Base-by-base conservation (phyloP, 2,888 invertebrate genomes). In the Dicranocentrus wangi region DNA sequence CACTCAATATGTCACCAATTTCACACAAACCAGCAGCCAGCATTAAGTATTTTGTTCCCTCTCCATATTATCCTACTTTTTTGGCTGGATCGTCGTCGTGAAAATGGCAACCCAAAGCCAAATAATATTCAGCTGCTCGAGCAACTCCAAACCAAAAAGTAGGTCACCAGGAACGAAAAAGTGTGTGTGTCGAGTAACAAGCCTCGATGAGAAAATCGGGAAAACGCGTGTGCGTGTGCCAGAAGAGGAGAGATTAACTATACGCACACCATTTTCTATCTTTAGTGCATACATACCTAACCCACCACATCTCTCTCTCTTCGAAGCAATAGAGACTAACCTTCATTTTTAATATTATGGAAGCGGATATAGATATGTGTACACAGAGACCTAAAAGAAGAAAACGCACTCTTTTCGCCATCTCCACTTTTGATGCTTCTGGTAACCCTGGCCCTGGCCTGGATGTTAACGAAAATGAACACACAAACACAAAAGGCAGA, bases 371-470 rank as follows among this genome's bases (percentile, higher is more conserved):
- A 55, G 1, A n/a, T n/a, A 55, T 25, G n/a, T 10, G 47, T n/a
- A 5, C 47, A 47, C 47, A 39, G 47, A 47, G 47, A 5, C 2
- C 47, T 39, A 13, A 5, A 39, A 13, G 42, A 21, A 39, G 42
- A 42, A 63, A 66, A 47, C 39, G 42, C 42, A 65, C 21, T 42
- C 42, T 17, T 23, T 27, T 23, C 39, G 32, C n/a, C 39, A 39
- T 27, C 63, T 8, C 7, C 55, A 19, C 19, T 23, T 42, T 17
- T 65, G 3, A 19, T 65, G 39, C 25, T 27, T 69, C 32, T 61
- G 28, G 25, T 77, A 77, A 77, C 77, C 77, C 77, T 77, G 77
- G 77, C 77, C 77, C 27, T 77, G 77, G 77, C 77, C 77, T 70
- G 60, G 42, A 70, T 77, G 19, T 21, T 47, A 10, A n/a, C 55